Conservation (phyloP, 1,140 invertebrate genomes). For the Drosophila cardini region DNA sequence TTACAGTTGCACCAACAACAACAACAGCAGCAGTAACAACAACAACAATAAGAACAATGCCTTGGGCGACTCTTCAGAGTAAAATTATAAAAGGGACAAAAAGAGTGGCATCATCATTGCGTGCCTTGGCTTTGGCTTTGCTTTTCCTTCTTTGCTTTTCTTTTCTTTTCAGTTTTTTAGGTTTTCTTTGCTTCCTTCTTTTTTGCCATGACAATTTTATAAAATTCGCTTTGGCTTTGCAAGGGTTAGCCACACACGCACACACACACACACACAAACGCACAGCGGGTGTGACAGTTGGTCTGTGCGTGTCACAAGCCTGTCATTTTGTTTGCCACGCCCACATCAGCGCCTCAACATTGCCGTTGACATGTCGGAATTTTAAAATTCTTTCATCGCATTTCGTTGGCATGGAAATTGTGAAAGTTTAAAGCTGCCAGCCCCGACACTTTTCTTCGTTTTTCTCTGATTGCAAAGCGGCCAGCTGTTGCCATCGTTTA, state of each 20-base stretch:
- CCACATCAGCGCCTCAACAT: constrained; percentile 38
- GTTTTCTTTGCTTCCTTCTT: constrained; percentile 24
- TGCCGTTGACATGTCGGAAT: constrained; percentile 69
- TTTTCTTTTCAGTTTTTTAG: constrained; percentile 37
- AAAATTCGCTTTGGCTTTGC: constrained; percentile 66
- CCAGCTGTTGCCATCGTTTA: constrained; percentile 71
- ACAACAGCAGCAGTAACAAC: constrained; percentile 21
- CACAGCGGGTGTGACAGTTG: constrained; percentile 76
- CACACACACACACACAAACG: constrained; percentile 21
- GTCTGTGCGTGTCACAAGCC: constrained; percentile 79
- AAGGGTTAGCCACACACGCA: constrained; percentile 67
- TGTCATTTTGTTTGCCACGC: constrained; percentile 72
- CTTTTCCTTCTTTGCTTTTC: constrained; percentile 44
- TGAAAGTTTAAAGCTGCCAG: constrained; percentile 72
- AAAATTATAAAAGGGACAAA: constrained; percentile 38
- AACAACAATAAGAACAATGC: constrained; percentile 22
- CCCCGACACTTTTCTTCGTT: constrained; percentile 18
- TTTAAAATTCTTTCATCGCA: constrained; percentile 76
- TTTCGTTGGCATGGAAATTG: constrained; percentile 73
- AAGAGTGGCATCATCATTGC: constrained; percentile 62
- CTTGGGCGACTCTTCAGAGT: constrained; percentile 12
- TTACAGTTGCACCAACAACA: constrained; percentile 53
- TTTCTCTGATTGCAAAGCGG: constrained; percentile 41
- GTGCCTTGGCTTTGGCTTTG: constrained; percentile 54
- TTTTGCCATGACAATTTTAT: constrained; percentile 68